These are phyloP conservation scores for Lithobates pipiens DNA, from an alignment of 2,797 vertebrate genomes.

Conservation along the genomic window DNA sequence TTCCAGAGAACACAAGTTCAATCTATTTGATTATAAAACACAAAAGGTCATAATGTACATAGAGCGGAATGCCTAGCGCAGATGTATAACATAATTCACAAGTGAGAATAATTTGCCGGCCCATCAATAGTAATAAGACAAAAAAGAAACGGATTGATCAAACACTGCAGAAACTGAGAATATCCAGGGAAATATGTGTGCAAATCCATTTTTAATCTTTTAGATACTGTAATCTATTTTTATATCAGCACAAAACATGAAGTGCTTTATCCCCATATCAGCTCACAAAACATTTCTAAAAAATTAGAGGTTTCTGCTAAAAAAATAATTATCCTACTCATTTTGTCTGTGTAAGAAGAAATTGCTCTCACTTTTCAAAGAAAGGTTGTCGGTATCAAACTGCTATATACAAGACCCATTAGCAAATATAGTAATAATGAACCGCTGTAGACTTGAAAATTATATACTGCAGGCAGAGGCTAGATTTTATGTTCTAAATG, in stretches of 20 bases:
- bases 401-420: not conserved
- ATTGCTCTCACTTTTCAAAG: not conserved
- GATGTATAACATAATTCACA: conserved; percentile 51
- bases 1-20: conserved; percentile 23
- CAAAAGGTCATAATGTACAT: conserved; percentile 45
- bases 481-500: not conserved
- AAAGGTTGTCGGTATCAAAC: conserved; percentile 1
- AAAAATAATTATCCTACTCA: not conserved
- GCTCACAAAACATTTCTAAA: not conserved
- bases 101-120: conserved; percentile 47
- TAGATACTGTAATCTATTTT: conserved; percentile 73
- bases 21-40: conserved; percentile 53
- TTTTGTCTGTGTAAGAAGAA: not conserved
- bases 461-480: not conserved
- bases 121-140: conserved; percentile 52
- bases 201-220: conserved; percentile 77
- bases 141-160: conserved; percentile 45
- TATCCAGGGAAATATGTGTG: conserved; percentile 66
- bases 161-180: conserved; percentile 44
- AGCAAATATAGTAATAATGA: conserved; percentile 5
- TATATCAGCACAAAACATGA: conserved; percentile 65
- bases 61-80: not conserved
- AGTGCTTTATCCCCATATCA: not conserved
- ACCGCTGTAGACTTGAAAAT: conserved; percentile 7
- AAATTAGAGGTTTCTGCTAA: not conserved